Conservation (phyloP, 2,797 vertebrate species). For the Fistularia tabacaria region DNA sequence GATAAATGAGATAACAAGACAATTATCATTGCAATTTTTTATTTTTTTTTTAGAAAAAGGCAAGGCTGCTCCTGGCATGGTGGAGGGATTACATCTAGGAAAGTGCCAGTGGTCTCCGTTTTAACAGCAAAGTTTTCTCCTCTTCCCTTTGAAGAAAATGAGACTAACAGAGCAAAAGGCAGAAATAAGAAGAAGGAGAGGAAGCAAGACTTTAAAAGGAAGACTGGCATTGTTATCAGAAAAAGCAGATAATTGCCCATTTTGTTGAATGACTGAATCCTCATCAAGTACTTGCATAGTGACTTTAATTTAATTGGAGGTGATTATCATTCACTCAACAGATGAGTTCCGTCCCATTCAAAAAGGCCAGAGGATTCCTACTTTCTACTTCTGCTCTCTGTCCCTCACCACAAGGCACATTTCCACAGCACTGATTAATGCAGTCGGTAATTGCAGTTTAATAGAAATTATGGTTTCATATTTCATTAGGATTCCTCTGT, state of each 20-base stretch:
- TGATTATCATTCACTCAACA: conserved; percentile 49
- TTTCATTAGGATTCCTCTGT: conserved; percentile 58
- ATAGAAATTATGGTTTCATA: conserved; percentile 56
- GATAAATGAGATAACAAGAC: conserved; percentile 12
- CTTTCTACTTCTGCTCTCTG: conserved; percentile 23
- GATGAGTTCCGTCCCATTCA: conserved; percentile 40
- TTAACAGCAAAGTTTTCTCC: conserved; percentile 2
- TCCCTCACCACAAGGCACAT: conserved; percentile 24
- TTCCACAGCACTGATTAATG: conserved; percentile 53
- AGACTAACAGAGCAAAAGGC: not conserved
- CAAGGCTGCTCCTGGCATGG: conserved; percentile 6
- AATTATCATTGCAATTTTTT: not conserved
- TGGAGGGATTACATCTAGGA: conserved; percentile 1
- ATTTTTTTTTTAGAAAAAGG: conserved; percentile 5
- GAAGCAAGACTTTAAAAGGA: conserved; percentile 10
- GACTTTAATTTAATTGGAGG: conserved; percentile 34
- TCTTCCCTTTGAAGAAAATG: conserved; percentile 3
- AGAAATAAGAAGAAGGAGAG: not conserved
- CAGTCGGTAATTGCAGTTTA: conserved; percentile 55
- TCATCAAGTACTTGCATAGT: conserved; percentile 30
- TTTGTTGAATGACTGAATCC: conserved; percentile 36
- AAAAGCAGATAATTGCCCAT: conserved; percentile 28
- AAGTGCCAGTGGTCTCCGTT: conserved; percentile 6
- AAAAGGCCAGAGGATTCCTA: conserved; percentile 31
- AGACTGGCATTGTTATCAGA: conserved; percentile 22